Evolutionary conservation across 1,140 invertebrate genomes (phyloP).

Genomic region (Heterodera schachtii): DNA sequence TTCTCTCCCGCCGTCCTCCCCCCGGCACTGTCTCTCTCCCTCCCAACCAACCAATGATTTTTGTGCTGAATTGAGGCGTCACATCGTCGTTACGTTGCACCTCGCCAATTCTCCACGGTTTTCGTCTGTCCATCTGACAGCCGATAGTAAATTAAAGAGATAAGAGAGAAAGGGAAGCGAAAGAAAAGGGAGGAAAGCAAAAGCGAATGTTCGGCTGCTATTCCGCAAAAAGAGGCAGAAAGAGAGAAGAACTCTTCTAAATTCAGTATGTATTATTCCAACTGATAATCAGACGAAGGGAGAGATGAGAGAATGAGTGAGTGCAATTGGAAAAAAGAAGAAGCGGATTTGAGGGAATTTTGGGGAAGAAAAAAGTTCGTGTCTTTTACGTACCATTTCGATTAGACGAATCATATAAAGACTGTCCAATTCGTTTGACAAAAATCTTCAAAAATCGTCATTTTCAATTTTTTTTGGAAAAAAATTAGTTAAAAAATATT

Average conservation of each 20-base stretch:
- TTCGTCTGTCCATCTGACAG: neutral
- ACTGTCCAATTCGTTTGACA: too few relatives aligned
- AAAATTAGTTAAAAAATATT: too few relatives aligned
- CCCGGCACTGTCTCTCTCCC: neutral
- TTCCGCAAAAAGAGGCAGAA: neutral
- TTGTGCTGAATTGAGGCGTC: neutral
- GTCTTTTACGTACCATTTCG: too few relatives aligned
- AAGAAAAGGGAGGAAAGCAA: slow-evolving; percentile 10
- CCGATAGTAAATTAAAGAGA: neutral
- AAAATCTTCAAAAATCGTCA: too few relatives aligned
- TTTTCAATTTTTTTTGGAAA: too few relatives aligned
- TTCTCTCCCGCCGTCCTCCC: neutral
- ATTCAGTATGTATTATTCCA: neutral
- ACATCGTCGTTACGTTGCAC: slow-evolving; percentile 7
- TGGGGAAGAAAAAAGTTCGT: too few relatives aligned
- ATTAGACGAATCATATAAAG: too few relatives aligned
- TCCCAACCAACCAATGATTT: neutral
- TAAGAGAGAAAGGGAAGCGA: neutral
- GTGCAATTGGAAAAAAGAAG: too few relatives aligned
- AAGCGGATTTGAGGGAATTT: too few relatives aligned
- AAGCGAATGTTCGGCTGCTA: neutral
- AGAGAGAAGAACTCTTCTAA: neutral
- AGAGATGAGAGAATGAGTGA: too few relatives aligned
- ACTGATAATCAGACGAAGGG: neutral
- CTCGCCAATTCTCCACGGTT: neutral